Base-by-base conservation (phyloP, 2,888 invertebrate species). In the Altica lythri region DNA sequence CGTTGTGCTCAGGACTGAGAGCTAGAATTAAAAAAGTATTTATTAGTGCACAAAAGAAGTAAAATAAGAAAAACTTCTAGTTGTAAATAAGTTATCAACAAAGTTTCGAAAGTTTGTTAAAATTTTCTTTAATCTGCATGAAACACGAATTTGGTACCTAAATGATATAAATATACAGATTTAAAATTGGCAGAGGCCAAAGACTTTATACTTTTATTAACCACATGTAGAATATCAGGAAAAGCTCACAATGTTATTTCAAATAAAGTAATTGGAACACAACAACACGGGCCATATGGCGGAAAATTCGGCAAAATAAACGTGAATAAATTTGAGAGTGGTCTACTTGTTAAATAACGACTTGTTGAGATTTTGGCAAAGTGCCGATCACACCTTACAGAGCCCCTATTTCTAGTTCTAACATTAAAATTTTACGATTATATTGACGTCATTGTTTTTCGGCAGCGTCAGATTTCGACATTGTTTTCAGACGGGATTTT, bases 1-100 rank as follows among this genome's bases (percentile, higher is more conserved):
- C 76, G n/a, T 70, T 65, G 40, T 75, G 69, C 62, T 78, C 78
- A 2, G 77, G 76, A 64, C 77, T 78, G 32, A 70, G 63, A 42
- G 74, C 78, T 77, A 67, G 5, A 71, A 73, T 27, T 18, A 49
- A 43, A 29, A 17, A 37, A 16, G 8, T 9, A 22, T 22, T 22
- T n/a, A n/a, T n/a, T n/a, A n/a, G n/a, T n/a, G n/a, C n/a, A n/a
- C n/a, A n/a, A n/a, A n/a, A n/a, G n/a, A n/a, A n/a, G n/a, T n/a
- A n/a, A n/a, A n/a, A n/a, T n/a, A n/a, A n/a, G n/a, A n/a, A n/a
- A n/a, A n/a, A n/a, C n/a, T n/a, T n/a, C n/a, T n/a, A n/a, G n/a
- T n/a, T n/a, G n/a, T n/a, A n/a, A n/a, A n/a, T n/a, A n/a, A n/a
- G n/a, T n/a, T n/a, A n/a, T n/a, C n/a, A n/a, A n/a, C n/a, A n/a